phyloP scores from a whole-genome alignment of 2,797 vertebrate genomes.

The Aulostomus chinensis region DNA sequence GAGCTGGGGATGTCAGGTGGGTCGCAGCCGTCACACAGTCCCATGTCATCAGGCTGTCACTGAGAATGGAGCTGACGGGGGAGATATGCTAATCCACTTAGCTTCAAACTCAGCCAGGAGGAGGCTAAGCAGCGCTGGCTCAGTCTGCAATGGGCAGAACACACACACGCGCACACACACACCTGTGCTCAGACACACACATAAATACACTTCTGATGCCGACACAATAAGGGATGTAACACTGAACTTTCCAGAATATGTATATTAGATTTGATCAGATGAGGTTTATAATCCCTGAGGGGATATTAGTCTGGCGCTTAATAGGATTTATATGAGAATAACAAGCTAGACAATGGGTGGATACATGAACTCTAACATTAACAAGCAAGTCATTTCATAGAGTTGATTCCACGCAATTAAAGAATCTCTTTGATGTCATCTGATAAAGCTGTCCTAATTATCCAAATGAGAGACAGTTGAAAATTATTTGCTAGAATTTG shows the following conservation, averaged over 20 bases:
- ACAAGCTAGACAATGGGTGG: not conserved
- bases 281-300: conserved; percentile 26
- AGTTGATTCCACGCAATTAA: no score
- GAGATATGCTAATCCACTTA: conserved; percentile 83
- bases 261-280: conserved; percentile 45
- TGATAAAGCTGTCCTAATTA: no score
- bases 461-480: no score
- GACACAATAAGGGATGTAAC: conserved; percentile 49
- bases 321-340: conserved; percentile 17
- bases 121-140: conserved; percentile 36
- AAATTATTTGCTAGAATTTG: no score
- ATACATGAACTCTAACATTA: conserved; percentile 17
- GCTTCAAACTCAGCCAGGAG: conserved; percentile 71
- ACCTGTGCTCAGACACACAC: conserved; percentile 2
- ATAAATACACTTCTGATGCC: conserved; percentile 3
- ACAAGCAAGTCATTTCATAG: conserved; percentile 3
- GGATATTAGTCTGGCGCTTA: conserved; percentile 24
- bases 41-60: conserved; percentile 75
- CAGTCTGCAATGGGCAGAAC: conserved; percentile 38
- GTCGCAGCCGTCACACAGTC: conserved; percentile 68
- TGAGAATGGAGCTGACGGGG: conserved; percentile 72
- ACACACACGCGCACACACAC: conserved; percentile 17
- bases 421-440: no score
- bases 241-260: conserved; percentile 45
- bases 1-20: conserved; percentile 66